Conservation (phyloP, 2,888 invertebrate genomes). For the Cataglyphis rosenhaueri region DNA sequence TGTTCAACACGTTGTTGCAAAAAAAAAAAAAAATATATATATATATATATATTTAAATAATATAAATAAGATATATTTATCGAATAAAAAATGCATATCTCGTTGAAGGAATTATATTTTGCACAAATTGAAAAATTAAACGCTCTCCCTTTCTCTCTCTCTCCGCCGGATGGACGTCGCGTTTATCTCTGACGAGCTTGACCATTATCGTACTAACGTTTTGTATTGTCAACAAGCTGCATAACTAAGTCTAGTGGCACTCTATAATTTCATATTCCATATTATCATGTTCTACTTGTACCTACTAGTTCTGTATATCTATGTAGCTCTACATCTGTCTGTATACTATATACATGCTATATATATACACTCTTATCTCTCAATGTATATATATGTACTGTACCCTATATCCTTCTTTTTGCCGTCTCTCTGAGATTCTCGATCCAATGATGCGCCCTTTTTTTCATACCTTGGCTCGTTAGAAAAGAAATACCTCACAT, state of each 20-base stretch:
- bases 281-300: conserved; percentile 70
- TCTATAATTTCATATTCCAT: conserved; percentile 69
- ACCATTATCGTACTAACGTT: conserved; percentile 63
- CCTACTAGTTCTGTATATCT: conserved; percentile 79
- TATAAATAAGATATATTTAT: conserved; percentile 36
- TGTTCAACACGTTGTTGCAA: conserved; percentile 21
- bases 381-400: conserved; percentile 69
- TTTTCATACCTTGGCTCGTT: not conserved
- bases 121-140: conserved; percentile 1
- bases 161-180: conserved; percentile 37
- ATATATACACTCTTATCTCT: conserved; percentile 69
- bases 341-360: conserved; percentile 75
- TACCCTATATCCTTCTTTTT: conserved; percentile 57
- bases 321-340: conserved; percentile 81
- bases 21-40: not conserved
- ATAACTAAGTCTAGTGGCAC: conserved; percentile 65
- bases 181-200: conserved; percentile 61
- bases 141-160: not conserved
- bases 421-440: conserved; percentile 10
- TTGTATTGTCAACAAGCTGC: conserved; percentile 61
- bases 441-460: not conserved
- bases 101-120: conserved; percentile 25
- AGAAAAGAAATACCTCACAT: conserved; percentile 18
- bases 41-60: conserved; percentile 2
- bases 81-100: conserved; percentile 29